Evolutionary conservation across 2,888 invertebrate species (phyloP), one percentile per base, ranked within the genome.

Genomic region (Drosophila mercatorum): DNA sequence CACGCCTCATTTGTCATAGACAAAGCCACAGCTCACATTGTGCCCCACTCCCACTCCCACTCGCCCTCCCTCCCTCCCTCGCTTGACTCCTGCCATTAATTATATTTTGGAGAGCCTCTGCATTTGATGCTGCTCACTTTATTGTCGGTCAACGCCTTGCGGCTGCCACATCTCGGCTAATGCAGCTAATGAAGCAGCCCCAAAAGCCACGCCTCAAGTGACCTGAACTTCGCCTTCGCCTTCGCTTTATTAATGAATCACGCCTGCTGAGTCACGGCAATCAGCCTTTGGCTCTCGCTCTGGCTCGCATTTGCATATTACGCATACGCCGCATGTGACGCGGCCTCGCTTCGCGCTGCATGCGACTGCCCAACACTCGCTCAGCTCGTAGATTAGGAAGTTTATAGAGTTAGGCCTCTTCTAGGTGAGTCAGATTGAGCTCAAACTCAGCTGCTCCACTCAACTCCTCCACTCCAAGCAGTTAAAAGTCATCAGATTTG

Each of bases 51-150:
- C 17, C 17, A 17, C 17, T 17, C 17, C 17, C 17, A 17, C 17
- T 38, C 38, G 4, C 38, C 10, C 38, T 38, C 38, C 38, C 38
- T 11, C 38, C 11, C 17, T 17, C 2, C 11, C 14, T 40, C 40
- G 55, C 41, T 8, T 63, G 52, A 62, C 17, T 51, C 64, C 36
- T 26, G 72, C 69, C 67, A 84, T 84, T 87, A 87, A 87, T 84
- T 82, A 74, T 71, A 68, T 80, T 67, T 51, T 73, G 80, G 82
- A 74, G 74, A 78, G 78, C 66, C 44, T 44, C 46, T 55, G 53
- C 34, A n/a, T 46, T 55, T 64, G 64, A 71, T 49, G 63, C 49
- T 38, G 46, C 17, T 5, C 65, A 38, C 36, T 60, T 60, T 38
- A 59, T 49, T 59, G 34, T 36, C 43, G 38, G 49, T 14, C 41